Percentiles rank a stretch among this genome's conserved stretches.
These are phyloP conservation scores for Alsophila aescularia DNA, from an alignment of 2,888 invertebrate genomes.

Conservation along the genomic window DNA sequence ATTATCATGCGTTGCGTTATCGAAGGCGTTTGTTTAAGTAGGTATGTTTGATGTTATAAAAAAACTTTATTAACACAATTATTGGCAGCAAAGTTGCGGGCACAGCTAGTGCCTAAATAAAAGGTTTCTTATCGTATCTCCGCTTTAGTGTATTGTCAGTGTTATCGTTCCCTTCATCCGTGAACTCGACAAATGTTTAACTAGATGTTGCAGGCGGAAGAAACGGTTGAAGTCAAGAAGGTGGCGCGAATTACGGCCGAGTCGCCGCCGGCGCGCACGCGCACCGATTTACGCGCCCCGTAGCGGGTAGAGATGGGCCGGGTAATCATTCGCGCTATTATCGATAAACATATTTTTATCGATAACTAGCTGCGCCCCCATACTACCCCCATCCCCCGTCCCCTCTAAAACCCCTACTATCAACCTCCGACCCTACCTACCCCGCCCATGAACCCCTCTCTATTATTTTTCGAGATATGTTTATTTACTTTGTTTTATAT, in stretches of 20 bases:
- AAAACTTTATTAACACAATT: too few relatives aligned
- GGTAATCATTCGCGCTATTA: background rate
- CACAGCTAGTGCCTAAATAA: background rate
- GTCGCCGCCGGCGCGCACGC: constrained; percentile 78
- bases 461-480: too few relatives aligned
- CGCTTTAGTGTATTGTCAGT: background rate
- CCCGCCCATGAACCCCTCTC: too few relatives aligned
- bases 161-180: background rate
- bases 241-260: constrained; percentile 76
- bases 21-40: too few relatives aligned
- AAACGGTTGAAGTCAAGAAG: constrained; percentile 36
- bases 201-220: constrained; percentile 47
- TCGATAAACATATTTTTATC: background rate
- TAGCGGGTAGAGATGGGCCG: constrained; percentile 54
- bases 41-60: too few relatives aligned
- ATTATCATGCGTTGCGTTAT: too few relatives aligned
- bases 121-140: background rate
- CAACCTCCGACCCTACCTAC: too few relatives aligned
- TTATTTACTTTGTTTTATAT: too few relatives aligned
- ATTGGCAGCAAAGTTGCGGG: too few relatives aligned
- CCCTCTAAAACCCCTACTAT: too few relatives aligned
- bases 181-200: constrained; percentile 28
- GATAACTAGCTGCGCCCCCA: too few relatives aligned
- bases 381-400: too few relatives aligned
- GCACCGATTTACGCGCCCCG: constrained; percentile 81